phyloP scores from a whole-genome alignment of 30 jellyfish, hydroid and myxozoan species.

The Cassiopea andromeda region DNA sequence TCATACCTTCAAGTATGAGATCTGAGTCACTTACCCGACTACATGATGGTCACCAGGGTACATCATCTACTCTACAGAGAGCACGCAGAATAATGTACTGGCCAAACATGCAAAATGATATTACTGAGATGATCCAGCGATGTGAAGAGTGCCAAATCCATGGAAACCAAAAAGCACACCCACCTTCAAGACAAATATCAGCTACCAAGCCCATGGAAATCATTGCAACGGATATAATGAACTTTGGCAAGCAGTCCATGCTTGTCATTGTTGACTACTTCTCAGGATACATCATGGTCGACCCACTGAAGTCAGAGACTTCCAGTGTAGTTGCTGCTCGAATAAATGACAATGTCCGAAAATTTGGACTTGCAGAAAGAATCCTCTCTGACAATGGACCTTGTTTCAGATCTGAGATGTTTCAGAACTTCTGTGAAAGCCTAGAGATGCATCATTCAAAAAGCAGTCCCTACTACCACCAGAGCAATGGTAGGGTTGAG shows the following conservation, averaged over 20 bases:
- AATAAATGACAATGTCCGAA: conserved; percentile 39
- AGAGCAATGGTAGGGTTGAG: conserved; percentile 51
- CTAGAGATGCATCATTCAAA: conserved; percentile 58
- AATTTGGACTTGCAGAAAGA: conserved; percentile 61
- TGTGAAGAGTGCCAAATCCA: conserved; percentile 52
- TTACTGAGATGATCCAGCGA: conserved; percentile 25
- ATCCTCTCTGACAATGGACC: conserved; percentile 61
- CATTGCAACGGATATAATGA: conserved; percentile 29
- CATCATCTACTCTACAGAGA: conserved; percentile 30
- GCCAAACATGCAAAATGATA: conserved; percentile 58
- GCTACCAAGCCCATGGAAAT: conserved; percentile 36
- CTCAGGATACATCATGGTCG: conserved; percentile 56
- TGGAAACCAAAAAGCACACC: conserved; percentile 10
- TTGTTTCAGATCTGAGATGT: conserved; percentile 26
- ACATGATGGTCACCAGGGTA: conserved; percentile 64
- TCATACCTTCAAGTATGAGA: conserved; percentile 43
- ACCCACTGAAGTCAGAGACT: conserved; percentile 37
- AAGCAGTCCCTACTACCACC: conserved; percentile 63
- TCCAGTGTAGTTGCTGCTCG: conserved; percentile 27
- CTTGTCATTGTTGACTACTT: conserved; percentile 27
- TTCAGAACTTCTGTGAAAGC: neutral
- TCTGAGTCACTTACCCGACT: conserved; percentile 31
- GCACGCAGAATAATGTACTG: conserved; percentile 53
- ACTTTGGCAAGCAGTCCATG: conserved; percentile 47
- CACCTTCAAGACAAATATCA: conserved; percentile 1